Base-by-base conservation (phyloP, 2,888 invertebrate genomes). In the Sphaeridia pumilis region DNA sequence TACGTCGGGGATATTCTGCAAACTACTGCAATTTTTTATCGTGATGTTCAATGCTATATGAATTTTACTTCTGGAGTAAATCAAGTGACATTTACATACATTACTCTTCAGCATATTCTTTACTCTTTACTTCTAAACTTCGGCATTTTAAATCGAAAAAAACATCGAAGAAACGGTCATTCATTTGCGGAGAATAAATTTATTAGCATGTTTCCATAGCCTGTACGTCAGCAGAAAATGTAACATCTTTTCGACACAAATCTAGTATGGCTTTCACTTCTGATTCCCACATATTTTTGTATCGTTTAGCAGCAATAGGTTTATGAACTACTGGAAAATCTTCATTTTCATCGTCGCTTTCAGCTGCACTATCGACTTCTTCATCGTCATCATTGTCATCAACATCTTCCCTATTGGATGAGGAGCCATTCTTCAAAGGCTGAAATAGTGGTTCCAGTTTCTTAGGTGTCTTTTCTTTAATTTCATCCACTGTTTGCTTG, bases 401-500 rank as follows among this genome's bases (percentile, higher is more conserved):
- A 26, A n/a, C n/a, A 3, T 17, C 45, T 14, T 36, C 49, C 27
- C 42, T 20, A 5, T 5, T 35, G 3, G 24, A 22, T 14, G 22
- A 35, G 1, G 22, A 14, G 2, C 20, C 34, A 12, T 43, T 42
- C 12, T n/a, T 34, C 26, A 36, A 22, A 25, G 22, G 24, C 2
- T 10, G n/a, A 24, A 50, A 50, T 25, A 50, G 14, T 25, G 27
- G 22, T 24, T 43, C 35, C 4, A 50, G 35, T 21, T 50, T 50
- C 24, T 25, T n/a, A 31, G 50, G 50, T n/a, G 50, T 50, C 26
- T 43, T 43, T 12, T 28, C 34, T 41, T 50, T 50, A 3, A 50
- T 21, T 44, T 50, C 50, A 14, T 50, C 42, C 27, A 50, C 31
- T 2, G 50, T 50, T 44, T 43, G 21, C 31, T 50, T 50, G 4